A percentile compares a stretch with the other conserved stretches of the same genome.
Evolutionary conservation across 2,888 invertebrate species (phyloP).

Genomic region (Thera britannica): DNA sequence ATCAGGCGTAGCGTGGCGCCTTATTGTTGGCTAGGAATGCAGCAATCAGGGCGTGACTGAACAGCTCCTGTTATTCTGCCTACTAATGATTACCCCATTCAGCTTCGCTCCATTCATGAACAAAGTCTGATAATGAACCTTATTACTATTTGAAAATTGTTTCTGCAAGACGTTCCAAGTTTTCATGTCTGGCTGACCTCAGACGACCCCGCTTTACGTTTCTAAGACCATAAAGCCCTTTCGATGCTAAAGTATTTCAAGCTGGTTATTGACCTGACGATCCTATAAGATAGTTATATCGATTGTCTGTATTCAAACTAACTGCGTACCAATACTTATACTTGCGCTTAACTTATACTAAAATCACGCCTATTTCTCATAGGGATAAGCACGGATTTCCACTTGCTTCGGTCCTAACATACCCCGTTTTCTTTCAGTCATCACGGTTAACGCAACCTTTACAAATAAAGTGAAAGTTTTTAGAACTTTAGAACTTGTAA

Average conservation of each 20-base stretch:
- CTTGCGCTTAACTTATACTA: not conserved
- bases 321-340: not conserved
- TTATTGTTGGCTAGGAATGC: slow-evolving; percentile 30
- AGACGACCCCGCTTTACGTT: not conserved
- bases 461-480: too few relatives aligned
- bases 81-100: slow-evolving; percentile 11
- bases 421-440: too few relatives aligned
- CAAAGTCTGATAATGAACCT: not conserved
- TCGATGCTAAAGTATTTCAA: not conserved
- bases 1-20: slow-evolving; percentile 26
- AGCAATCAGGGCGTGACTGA: slow-evolving; percentile 53
- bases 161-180: not conserved
- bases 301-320: not conserved
- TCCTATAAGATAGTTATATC: not conserved
- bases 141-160: not conserved
- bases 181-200: not conserved
- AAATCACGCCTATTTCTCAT: too few relatives aligned
- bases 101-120: slow-evolving; percentile 9
- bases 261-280: not conserved
- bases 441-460: too few relatives aligned
- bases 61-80: slow-evolving; percentile 45
- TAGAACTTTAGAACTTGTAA: too few relatives aligned
- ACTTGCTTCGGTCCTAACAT: too few relatives aligned
- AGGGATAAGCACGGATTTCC: too few relatives aligned
- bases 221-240: not conserved